phyloP scores from a whole-genome alignment of 2,113 vertebrate species.

The Pollachius pollachius region DNA sequence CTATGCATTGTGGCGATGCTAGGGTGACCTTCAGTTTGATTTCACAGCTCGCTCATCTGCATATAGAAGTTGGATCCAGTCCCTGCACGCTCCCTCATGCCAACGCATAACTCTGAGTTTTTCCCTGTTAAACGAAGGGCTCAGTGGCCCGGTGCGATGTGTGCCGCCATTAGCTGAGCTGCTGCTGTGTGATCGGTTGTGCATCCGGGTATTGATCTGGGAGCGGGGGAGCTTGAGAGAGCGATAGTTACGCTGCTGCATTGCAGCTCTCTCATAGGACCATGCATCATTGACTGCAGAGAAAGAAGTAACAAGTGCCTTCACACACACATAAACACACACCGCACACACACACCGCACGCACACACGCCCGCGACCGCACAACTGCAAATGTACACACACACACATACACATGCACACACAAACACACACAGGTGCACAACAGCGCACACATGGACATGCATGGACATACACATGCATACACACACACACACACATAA shows the following conservation, averaged over 20 bases:
- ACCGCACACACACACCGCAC: neutral
- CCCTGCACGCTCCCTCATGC: too few relatives aligned
- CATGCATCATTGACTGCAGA: constrained; percentile 27
- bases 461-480: neutral
- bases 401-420: neutral
- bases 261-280: constrained; percentile 38
- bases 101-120: too few relatives aligned
- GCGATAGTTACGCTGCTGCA: constrained; percentile 33
- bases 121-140: constrained; percentile 7
- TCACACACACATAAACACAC: neutral
- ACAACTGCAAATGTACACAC: neutral
- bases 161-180: constrained; percentile 33
- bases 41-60: neutral
- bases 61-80: too few relatives aligned
- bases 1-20: too few relatives aligned
- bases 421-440: neutral
- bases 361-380: neutral
- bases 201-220: constrained; percentile 36
- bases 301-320: constrained; percentile 26
- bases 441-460: neutral
- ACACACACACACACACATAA: constrained; percentile 2
- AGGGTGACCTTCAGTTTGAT: neutral
- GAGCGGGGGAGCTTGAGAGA: neutral
- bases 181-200: constrained; percentile 34
- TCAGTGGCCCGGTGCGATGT: constrained; percentile 14